Conservation (phyloP, 2,888 invertebrate species). For the Zaprionus lineosus region DNA sequence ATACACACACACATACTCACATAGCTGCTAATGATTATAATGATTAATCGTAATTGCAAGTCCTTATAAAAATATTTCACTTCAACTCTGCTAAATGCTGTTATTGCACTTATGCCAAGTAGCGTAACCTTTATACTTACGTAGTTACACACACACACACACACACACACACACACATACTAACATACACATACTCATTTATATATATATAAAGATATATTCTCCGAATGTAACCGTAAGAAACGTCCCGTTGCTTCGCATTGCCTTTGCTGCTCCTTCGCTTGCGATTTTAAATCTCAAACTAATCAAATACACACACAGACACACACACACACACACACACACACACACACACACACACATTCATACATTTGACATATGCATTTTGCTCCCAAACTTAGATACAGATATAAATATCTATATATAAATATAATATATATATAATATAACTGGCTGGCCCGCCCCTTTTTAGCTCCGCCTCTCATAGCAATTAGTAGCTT, state of each 20-base stretch:
- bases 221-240: slow-evolving; percentile 17
- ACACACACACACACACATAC: slow-evolving; percentile 6
- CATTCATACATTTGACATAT: slow-evolving; percentile 46
- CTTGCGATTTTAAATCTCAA: slow-evolving; percentile 40
- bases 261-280: slow-evolving; percentile 49
- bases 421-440: slow-evolving; percentile 9
- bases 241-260: slow-evolving; percentile 64
- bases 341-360: slow-evolving; percentile 17
- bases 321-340: slow-evolving; percentile 4
- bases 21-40: too few species aligned
- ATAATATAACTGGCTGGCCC: too few species aligned
- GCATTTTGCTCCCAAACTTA: too few species aligned
- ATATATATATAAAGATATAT: slow-evolving; percentile 38
- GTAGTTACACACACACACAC: not conserved
- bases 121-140: slow-evolving; percentile 1
- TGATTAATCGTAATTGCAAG: slow-evolving; percentile 12
- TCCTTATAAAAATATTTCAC: slow-evolving; percentile 34
- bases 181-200: slow-evolving; percentile 4
- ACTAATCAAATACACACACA: not conserved
- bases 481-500: slow-evolving; percentile 30
- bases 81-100: slow-evolving; percentile 42
- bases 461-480: too few species aligned
- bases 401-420: too few species aligned
- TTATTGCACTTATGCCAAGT: slow-evolving; percentile 43
- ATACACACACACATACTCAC: slow-evolving; percentile 9